Evolutionary conservation across 2,888 invertebrate genomes (phyloP).

Genomic region (Volucella zonaria): DNA sequence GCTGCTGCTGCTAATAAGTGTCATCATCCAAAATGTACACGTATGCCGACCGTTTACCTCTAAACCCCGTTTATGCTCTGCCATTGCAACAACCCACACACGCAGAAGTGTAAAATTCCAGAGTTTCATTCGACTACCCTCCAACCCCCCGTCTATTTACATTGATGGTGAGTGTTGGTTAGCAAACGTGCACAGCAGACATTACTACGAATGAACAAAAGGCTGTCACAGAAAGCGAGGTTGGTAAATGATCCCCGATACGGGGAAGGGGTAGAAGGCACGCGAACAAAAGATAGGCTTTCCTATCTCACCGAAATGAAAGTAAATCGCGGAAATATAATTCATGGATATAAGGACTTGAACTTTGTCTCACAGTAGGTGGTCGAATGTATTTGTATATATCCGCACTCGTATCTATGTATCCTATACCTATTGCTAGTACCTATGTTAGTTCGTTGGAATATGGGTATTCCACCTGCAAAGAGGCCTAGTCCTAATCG

Average conservation of each 20-base stretch:
- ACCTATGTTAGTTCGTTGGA: not conserved
- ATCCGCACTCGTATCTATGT: not conserved
- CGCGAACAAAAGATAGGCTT: constrained; percentile 7
- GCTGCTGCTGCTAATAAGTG: constrained; percentile 71
- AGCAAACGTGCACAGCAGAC: constrained; percentile 45
- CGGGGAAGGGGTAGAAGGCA: no score
- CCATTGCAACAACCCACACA: constrained; percentile 56
- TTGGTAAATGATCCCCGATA: no score
- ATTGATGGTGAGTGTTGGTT: constrained; percentile 27
- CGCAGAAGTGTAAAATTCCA: constrained; percentile 23
- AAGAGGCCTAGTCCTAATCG: constrained; percentile 28
- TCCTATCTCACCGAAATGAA: constrained; percentile 38
- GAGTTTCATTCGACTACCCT: not conserved
- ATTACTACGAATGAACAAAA: constrained; percentile 35
- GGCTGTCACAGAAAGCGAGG: not conserved
- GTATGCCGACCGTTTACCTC: not conserved
- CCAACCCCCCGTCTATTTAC: not conserved
- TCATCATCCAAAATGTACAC: constrained; percentile 62
- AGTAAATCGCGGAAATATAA: constrained; percentile 50
- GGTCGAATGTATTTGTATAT: not conserved
- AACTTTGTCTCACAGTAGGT: constrained; percentile 41
- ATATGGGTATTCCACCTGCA: not conserved
- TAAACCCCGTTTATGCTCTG: constrained; percentile 1
- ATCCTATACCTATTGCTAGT: not conserved
- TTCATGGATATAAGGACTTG: constrained; percentile 36